phyloP scores from a whole-genome alignment of 1,140 invertebrate species.

The Nephotettix cincticeps region DNA sequence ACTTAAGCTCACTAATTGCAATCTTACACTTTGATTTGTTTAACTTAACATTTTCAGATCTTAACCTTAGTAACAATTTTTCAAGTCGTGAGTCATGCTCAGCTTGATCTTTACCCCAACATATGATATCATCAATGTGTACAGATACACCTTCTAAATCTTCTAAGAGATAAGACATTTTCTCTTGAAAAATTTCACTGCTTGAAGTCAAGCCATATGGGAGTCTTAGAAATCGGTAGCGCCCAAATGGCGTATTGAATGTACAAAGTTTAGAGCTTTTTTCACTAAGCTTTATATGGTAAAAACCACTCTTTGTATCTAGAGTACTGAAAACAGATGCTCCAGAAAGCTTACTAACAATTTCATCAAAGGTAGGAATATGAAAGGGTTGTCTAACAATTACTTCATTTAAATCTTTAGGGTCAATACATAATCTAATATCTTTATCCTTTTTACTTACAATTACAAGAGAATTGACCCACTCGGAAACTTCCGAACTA shows the following conservation, averaged over 20 bases:
- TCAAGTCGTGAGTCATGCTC: constrained; percentile 39
- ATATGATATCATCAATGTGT: constrained; percentile 43
- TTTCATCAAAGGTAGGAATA: constrained; percentile 48
- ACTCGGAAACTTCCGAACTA: constrained; percentile 48
- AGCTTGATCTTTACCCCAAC: constrained; percentile 29
- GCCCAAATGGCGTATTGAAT: constrained; percentile 47
- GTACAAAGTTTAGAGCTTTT: constrained; percentile 44
- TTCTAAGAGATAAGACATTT: constrained; percentile 42
- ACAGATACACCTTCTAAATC: constrained; percentile 40
- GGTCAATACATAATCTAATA: constrained; percentile 53
- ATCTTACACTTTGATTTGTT: constrained; percentile 42
- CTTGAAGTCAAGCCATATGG: constrained; percentile 47
- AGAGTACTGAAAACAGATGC: constrained; percentile 49
- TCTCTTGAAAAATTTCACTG: constrained; percentile 47
- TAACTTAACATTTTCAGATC: not conserved
- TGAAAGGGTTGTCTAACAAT: constrained; percentile 48
- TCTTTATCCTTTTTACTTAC: constrained; percentile 49
- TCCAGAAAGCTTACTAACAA: constrained; percentile 44
- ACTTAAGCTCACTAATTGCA: constrained; percentile 37
- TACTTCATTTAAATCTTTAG: constrained; percentile 49
- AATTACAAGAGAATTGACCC: constrained; percentile 49
- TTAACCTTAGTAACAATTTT: constrained; percentile 33
- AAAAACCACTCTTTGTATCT: constrained; percentile 50
- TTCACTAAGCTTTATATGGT: constrained; percentile 46
- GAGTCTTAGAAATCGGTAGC: constrained; percentile 35